phyloP scores from a whole-genome alignment of 2,797 vertebrate species.

The Fringilla coelebs region DNA sequence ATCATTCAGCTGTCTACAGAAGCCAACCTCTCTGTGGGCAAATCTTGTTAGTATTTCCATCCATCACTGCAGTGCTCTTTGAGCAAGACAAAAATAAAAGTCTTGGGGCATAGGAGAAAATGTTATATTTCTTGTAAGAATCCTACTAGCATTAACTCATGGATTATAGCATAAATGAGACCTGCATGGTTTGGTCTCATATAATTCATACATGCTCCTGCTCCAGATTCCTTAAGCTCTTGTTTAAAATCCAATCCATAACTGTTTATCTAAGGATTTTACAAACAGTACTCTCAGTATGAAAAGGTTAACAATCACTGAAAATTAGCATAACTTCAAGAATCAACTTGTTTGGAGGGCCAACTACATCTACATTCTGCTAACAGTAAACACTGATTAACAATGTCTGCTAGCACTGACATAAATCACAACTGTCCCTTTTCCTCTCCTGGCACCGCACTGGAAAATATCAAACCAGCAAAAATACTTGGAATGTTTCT shows the following conservation, averaged over 20 bases:
- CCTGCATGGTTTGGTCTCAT: background rate
- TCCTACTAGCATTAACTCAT: background rate
- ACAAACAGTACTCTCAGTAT: background rate
- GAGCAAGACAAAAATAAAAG: background rate
- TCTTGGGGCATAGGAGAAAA: background rate
- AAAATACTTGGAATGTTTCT: constrained; percentile 76
- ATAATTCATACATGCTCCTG: background rate
- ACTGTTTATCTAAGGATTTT: background rate
- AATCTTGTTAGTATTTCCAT: background rate
- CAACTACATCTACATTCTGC: background rate
- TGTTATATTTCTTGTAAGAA: background rate
- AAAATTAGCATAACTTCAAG: background rate
- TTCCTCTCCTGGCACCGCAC: constrained; percentile 47
- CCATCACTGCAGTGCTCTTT: background rate
- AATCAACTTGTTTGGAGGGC: background rate
- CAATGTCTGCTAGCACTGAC: constrained; percentile 25
- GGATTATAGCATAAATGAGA: background rate
- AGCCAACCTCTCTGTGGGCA: background rate
- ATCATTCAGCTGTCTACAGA: background rate
- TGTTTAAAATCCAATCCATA: background rate
- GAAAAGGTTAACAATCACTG: background rate
- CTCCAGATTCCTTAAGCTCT: background rate
- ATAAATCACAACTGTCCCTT: constrained; percentile 69
- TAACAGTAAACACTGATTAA: constrained; percentile 64
- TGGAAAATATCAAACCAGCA: constrained; percentile 74